phyloP scores from a whole-genome alignment of 2,113 vertebrate genomes.

The Promerops cafer region DNA sequence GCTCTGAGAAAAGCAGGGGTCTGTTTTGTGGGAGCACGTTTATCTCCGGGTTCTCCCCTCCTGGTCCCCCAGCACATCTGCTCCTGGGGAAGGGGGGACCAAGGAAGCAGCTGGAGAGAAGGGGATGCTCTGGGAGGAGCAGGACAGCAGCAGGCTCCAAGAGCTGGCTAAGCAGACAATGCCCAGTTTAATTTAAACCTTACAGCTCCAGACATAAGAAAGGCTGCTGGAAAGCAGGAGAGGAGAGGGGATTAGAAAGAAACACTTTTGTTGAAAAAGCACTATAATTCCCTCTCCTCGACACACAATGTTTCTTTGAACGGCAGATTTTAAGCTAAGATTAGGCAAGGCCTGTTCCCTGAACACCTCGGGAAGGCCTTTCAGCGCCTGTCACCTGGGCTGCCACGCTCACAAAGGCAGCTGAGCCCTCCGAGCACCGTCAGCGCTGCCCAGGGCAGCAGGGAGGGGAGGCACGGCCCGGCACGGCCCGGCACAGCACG shows the following conservation, averaged over 20 bases:
- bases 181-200: conserved; percentile 26
- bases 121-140: background rate
- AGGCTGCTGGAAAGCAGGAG: background rate
- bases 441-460: background rate
- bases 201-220: background rate
- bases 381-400: conserved; percentile 15
- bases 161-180: background rate
- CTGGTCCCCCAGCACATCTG: background rate
- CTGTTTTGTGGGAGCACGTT: background rate
- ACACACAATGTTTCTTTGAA: conserved; percentile 35
- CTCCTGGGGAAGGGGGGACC: background rate
- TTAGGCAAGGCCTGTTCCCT: background rate
- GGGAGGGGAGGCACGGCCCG: too few relatives aligned
- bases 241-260: background rate
- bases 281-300: conserved; percentile 8
- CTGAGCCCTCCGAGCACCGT: background rate
- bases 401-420: background rate
- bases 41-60: background rate
- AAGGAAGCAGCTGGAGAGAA: background rate
- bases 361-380: conserved; percentile 20
- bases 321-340: conserved; percentile 21
- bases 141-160: background rate
- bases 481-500: too few relatives aligned
- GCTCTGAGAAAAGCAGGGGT: background rate
- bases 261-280: background rate